Evolutionary conservation across 2,888 invertebrate species (phyloP).

Genomic region (Eristalinus sepulchralis): DNA sequence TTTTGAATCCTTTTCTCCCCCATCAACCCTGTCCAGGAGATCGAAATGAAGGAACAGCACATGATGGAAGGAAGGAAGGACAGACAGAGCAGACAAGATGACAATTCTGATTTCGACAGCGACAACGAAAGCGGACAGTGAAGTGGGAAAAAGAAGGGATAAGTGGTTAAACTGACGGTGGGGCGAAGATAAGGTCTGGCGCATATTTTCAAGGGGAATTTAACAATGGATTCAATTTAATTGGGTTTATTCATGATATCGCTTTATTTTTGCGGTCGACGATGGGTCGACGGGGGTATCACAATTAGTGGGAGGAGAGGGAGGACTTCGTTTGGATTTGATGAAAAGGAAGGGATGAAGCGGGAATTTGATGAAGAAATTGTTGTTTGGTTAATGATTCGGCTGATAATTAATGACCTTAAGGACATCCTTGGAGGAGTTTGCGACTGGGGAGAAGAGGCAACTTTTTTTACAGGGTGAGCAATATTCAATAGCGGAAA

Average conservation of each 20-base stretch:
- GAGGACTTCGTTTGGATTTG: neutral
- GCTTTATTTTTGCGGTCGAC: neutral
- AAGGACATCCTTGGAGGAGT: neutral
- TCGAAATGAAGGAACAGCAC: neutral
- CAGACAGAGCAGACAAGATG: neutral
- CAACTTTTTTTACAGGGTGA: too few relatives aligned
- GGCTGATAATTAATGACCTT: neutral
- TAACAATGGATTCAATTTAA: conserved; percentile 59
- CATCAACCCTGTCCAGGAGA: neutral
- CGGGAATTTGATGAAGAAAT: neutral
- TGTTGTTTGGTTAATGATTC: neutral
- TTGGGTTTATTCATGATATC: conserved; percentile 63
- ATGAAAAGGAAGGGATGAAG: neutral
- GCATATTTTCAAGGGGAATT: conserved; percentile 8
- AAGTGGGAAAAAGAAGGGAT: conserved; percentile 21
- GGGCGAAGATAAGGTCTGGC: neutral
- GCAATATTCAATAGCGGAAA: too few relatives aligned
- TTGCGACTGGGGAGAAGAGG: too few relatives aligned
- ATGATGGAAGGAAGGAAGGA: too few relatives aligned
- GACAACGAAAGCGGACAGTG: conserved; percentile 25
- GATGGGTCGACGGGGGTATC: neutral
- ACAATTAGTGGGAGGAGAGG: neutral
- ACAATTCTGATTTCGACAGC: conserved; percentile 40
- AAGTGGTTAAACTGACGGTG: conserved; percentile 39
- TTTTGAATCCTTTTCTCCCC: conserved; percentile 40